Percentiles rank a stretch among this genome's conserved stretches.
These are phyloP conservation scores for Scaptomyza polygonia DNA, from an alignment of 2,888 invertebrate genomes.

Conservation along the genomic window DNA sequence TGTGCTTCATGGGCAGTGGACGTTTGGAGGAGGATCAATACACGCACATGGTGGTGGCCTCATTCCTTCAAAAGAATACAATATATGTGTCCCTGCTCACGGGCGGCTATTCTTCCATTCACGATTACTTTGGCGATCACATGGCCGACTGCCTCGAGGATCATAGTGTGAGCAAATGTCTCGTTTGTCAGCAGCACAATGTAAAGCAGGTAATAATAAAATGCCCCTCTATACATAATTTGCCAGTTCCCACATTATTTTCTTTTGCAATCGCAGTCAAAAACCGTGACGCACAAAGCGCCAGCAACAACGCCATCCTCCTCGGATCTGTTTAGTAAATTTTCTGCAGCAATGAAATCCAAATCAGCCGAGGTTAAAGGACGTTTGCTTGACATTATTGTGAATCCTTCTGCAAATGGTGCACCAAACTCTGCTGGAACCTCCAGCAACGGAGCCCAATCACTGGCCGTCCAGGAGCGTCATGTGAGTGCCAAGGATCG, in stretches of 20 bases:
- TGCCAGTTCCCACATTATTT: no score
- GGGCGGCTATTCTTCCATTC: slow-evolving; percentile 95
- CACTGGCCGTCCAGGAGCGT: slow-evolving; percentile 85
- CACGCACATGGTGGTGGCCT: slow-evolving; percentile 99
- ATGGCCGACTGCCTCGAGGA: slow-evolving; percentile 93
- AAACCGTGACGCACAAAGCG: slow-evolving; percentile 40
- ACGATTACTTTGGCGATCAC: slow-evolving; percentile 92
- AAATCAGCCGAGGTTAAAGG: slow-evolving; percentile 97
- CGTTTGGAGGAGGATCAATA: slow-evolving; percentile 97
- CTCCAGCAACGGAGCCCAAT: slow-evolving; percentile 54
- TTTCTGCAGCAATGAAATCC: slow-evolving; percentile 93
- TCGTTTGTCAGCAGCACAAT: slow-evolving; percentile 88
- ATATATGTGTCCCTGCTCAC: slow-evolving; percentile 96
- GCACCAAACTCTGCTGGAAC: slow-evolving; percentile 17
- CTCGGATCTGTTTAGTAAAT: slow-evolving; percentile 91
- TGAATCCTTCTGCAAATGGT: slow-evolving; percentile 87
- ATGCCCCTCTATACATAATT: neutral
- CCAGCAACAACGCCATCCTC: slow-evolving; percentile 81
- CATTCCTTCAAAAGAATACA: slow-evolving; percentile 96
- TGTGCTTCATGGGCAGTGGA: slow-evolving; percentile 97
- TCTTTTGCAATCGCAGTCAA: slow-evolving; percentile 38
- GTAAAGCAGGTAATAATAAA: slow-evolving; percentile 57
- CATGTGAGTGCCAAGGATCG: slow-evolving; percentile 94
- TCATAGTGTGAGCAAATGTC: slow-evolving; percentile 91
- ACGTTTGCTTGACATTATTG: slow-evolving; percentile 96